Evolutionary conservation across 2,797 vertebrate genomes (phyloP).

Genomic region (Gorsachius magnificus): DNA sequence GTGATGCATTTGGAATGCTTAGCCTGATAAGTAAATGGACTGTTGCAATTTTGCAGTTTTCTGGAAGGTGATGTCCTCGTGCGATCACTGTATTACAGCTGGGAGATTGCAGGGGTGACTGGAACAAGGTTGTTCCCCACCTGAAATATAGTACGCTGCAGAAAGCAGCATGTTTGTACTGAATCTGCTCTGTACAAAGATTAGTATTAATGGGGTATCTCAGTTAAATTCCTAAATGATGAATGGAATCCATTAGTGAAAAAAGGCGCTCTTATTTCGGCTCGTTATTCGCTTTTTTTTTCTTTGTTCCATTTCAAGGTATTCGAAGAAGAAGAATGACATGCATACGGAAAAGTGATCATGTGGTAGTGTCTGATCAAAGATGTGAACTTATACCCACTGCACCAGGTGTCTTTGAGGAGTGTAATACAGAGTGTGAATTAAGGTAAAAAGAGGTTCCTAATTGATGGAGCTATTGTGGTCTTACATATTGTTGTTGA

Average conservation of each 20-base stretch:
- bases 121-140: not conserved
- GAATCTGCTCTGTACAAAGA: not conserved
- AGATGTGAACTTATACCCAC: conserved; percentile 85
- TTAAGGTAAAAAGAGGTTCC: conserved; percentile 82
- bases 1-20: not conserved
- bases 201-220: not conserved
- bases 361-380: conserved; percentile 86
- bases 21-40: not conserved
- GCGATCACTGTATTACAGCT: not conserved
- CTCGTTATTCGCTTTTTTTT: not conserved
- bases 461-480: not conserved
- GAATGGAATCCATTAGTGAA: not conserved
- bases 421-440: conserved; percentile 91
- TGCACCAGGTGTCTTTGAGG: conserved; percentile 77
- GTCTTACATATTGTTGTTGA: not conserved
- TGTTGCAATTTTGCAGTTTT: not conserved
- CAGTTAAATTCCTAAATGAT: not conserved
- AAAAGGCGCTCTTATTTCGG: not conserved
- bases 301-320: conserved; percentile 76
- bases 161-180: not conserved
- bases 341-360: conserved; percentile 89
- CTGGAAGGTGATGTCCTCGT: not conserved
- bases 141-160: not conserved
- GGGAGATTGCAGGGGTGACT: not conserved
- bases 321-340: conserved; percentile 81